These are phyloP conservation scores for Leucophenga montana DNA, from an alignment of 2,888 invertebrate species.

Conservation along the genomic window DNA sequence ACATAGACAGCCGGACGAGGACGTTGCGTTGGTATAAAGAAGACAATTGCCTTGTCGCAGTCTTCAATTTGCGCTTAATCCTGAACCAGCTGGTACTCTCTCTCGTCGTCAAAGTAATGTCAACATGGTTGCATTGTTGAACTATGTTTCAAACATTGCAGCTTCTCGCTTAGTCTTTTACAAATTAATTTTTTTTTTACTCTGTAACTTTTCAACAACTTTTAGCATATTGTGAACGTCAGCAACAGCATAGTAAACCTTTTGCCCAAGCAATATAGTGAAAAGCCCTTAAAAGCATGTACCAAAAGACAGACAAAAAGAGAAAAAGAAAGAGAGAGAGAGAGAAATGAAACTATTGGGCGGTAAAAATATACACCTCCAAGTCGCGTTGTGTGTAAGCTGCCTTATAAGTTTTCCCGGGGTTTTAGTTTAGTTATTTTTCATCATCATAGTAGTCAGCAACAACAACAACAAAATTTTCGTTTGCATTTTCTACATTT, in stretches of 20 bases:
- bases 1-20: too few species aligned
- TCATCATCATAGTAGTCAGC: constrained; percentile 33
- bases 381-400: too few species aligned
- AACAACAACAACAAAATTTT: constrained; percentile 27
- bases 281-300: constrained; percentile 14
- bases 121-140: not conserved
- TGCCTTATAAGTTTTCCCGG: constrained; percentile 47
- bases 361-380: too few species aligned
- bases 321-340: too few species aligned
- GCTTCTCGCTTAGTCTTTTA: not conserved
- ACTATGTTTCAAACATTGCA: too few species aligned
- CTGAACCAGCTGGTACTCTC: not conserved
- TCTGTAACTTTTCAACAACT: constrained; percentile 56
- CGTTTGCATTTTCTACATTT: constrained; percentile 51
- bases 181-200: constrained; percentile 28
- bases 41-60: too few species aligned
- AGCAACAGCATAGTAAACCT: not conserved
- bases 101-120: not conserved
- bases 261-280: not conserved
- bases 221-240: constrained; percentile 55
- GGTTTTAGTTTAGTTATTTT: constrained; percentile 53
- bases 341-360: too few species aligned
- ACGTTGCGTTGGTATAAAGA: too few species aligned
- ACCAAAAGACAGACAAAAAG: not conserved
- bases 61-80: too few species aligned